A percentile compares a stretch with the other conserved stretches of the same genome.
Conservation (phyloP, 2,888 invertebrate species). For the Pimpla rufipes region DNA sequence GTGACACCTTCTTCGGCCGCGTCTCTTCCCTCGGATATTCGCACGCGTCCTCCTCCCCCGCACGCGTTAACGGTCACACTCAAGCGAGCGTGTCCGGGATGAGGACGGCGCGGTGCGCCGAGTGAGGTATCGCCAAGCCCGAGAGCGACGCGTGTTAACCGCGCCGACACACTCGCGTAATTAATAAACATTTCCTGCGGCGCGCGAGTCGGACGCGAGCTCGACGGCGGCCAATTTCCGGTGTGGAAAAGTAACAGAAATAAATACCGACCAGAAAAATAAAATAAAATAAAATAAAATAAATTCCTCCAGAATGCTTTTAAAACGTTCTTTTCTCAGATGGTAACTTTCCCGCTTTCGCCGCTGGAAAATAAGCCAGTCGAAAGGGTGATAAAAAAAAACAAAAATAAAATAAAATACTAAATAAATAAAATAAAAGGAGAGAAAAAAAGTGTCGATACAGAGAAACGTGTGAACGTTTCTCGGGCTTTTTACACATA, state of each 20-base stretch:
- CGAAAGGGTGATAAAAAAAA: conserved; percentile 12
- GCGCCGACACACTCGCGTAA: conserved; percentile 64
- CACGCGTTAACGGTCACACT: conserved; percentile 58
- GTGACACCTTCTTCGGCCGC: conserved; percentile 23
- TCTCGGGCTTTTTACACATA: too few species aligned
- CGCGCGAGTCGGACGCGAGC: conserved; percentile 30
- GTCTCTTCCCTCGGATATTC: background rate
- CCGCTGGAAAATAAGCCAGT: background rate
- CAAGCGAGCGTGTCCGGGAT: conserved; percentile 61
- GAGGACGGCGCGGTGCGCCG: conserved; percentile 18
- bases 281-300: too few species aligned
- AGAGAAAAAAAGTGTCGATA: too few species aligned
- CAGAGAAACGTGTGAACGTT: too few species aligned
- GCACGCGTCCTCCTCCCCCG: conserved; percentile 13
- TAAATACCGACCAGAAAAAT: too few species aligned
- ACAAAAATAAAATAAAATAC: too few species aligned
- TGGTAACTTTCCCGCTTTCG: background rate
- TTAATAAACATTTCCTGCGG: conserved; percentile 71
- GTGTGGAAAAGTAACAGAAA: conserved; percentile 31
- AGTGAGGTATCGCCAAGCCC: conserved; percentile 20
- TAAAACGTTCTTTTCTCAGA: background rate
- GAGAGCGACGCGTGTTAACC: conserved; percentile 55
- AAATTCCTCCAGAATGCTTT: background rate
- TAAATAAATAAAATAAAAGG: background rate
- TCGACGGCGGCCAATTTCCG: conserved; percentile 46